Base-by-base conservation (phyloP, 2,113 vertebrate genomes). In the Xenotilapia caudafasciata region DNA sequence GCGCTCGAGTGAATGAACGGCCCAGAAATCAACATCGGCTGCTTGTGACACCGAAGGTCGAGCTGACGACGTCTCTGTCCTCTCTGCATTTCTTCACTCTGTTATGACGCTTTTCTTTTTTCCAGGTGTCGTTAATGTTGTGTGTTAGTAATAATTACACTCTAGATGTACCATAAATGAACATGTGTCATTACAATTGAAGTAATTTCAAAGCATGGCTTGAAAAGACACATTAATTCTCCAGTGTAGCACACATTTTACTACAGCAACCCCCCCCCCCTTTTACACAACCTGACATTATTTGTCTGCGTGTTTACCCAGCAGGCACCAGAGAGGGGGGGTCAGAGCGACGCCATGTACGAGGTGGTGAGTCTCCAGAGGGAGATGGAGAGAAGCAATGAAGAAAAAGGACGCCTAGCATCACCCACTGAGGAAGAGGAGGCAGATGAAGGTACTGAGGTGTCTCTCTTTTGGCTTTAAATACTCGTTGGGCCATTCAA, bases 291-390 rank as follows among this genome's bases (percentile, higher is more conserved):
- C 6, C 10, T 40, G 33, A 83, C 38, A 4, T 38, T 23, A 42
- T 53, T 14, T 82, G 38, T 82, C 13, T 90, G 21, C 47, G 13
- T 91, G 35, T 90, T 15, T 49, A 1, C 56, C 2, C 93, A 95
- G 88, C 92, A 99, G 97, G 96, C 95, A 87, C 95, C 97, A 84
- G 97, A 97, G 28, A 97, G 96, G 94, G 92, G 90, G 87, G 96
- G 96, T 58, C 89, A 96, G 55, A 97, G 97, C 75, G 99, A 99
- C 77, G 96, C 97, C 4, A 97, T 99, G 88, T 99, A 97, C 86
- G 99, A 99, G 93, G 98, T 99, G 90, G 96, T 97, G 90, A 99
- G 97, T 92, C 97, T 99, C 47, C 97, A 98, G 89, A 97, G 97
- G 85, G 97, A 98, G 86, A 97, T 97, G 23, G 97, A 98, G 87